These are phyloP conservation scores for Cephus rjabovi DNA, from an alignment of 2,888 invertebrate genomes.

Conservation along the genomic window DNA sequence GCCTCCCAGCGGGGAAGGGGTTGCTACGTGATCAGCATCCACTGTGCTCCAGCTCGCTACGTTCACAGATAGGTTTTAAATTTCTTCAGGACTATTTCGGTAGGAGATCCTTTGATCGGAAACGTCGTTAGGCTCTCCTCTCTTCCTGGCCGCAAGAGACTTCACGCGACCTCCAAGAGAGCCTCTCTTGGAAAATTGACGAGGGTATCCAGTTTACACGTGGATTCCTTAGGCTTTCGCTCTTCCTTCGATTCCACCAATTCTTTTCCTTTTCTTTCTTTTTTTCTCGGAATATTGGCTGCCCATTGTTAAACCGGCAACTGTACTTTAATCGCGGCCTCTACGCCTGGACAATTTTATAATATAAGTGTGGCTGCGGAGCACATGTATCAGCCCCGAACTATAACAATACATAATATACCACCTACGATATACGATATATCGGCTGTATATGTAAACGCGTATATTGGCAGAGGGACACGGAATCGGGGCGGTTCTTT, in stretches of 20 bases:
- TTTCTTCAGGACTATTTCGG: conserved; percentile 53
- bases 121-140: conserved; percentile 55
- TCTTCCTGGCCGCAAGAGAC: conserved; percentile 43
- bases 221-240: conserved; percentile 26
- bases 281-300: conserved; percentile 4
- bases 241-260: conserved; percentile 27
- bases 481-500: not conserved
- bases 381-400: no score
- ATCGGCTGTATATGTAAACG: no score
- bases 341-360: no score
- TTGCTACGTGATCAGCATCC: conserved; percentile 52
- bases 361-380: no score
- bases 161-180: conserved; percentile 12
- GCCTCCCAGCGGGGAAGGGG: conserved; percentile 24
- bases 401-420: no score
- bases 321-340: no score
- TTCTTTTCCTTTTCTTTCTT: conserved; percentile 19
- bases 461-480: no score
- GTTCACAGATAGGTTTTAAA: conserved; percentile 48
- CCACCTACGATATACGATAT: no score
- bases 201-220: conserved; percentile 38
- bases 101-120: conserved; percentile 56
- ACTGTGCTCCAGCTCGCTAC: no score
- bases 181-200: conserved; percentile 33
- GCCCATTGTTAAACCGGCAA: no score